Percentiles rank a stretch among this genome's conserved stretches.
Evolutionary conservation across 2,113 vertebrate species (phyloP).

Genomic region (Sylvia atricapilla): DNA sequence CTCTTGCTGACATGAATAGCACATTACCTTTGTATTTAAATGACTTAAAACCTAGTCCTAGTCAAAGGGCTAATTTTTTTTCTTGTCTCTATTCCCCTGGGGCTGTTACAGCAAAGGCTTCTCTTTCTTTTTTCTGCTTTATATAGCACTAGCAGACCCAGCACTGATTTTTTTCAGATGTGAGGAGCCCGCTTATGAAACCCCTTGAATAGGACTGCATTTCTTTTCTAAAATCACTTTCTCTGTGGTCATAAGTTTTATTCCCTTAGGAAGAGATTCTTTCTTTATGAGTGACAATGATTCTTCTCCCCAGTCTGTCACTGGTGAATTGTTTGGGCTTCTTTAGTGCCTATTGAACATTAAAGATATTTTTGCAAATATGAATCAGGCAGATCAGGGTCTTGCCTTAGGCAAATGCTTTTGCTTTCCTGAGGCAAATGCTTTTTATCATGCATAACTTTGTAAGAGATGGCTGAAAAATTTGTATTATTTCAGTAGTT

Average conservation of each 20-base stretch:
- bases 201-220: neutral
- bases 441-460: neutral
- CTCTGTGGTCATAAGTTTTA: neutral
- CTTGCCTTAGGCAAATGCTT: neutral
- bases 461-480: neutral
- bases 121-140: neutral
- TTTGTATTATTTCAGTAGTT: neutral
- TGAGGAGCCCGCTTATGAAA: neutral
- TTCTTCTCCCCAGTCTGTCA: neutral
- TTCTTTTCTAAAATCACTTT: neutral
- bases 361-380: neutral
- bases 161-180: neutral
- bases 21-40: neutral
- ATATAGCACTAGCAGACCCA: neutral
- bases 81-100: neutral
- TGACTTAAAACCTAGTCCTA: neutral
- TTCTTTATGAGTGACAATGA: neutral
- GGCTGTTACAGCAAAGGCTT: neutral
- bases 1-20: neutral
- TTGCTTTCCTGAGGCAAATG: neutral
- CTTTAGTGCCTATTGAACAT: neutral
- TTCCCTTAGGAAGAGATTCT: neutral
- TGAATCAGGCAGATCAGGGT: neutral
- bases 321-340: neutral
- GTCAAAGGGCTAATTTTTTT: neutral